A percentile compares a stretch with the other conserved stretches of the same genome.
These are phyloP conservation scores for Rhagium mordax DNA, from an alignment of 2,888 invertebrate genomes.

Conservation along the genomic window DNA sequence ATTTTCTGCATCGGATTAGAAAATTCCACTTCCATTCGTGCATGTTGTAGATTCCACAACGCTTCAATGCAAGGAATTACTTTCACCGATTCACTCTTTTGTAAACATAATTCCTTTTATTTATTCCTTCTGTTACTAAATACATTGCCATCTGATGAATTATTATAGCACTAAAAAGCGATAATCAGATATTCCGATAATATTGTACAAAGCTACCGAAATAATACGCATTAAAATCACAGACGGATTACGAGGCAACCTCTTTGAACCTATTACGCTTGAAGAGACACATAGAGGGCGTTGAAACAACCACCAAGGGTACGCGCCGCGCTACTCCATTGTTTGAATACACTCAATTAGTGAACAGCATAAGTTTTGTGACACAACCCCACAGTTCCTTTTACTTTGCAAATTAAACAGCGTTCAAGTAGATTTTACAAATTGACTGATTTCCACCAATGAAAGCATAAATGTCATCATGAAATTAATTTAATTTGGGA, in stretches of 20 bases:
- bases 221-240: slow-evolving; percentile 70
- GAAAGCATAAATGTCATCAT: not conserved
- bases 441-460: slow-evolving; percentile 27
- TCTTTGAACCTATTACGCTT: slow-evolving; percentile 69
- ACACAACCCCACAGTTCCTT: slow-evolving; percentile 40
- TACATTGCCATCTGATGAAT: slow-evolving; percentile 52
- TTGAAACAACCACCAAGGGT: slow-evolving; percentile 63
- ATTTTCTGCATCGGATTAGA: too few species aligned
- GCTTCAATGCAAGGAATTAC: not conserved
- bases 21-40: too few species aligned
- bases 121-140: slow-evolving; percentile 50
- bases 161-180: slow-evolving; percentile 60
- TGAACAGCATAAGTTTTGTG: slow-evolving; percentile 60
- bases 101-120: slow-evolving; percentile 36
- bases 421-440: slow-evolving; percentile 37
- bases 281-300: slow-evolving; percentile 62
- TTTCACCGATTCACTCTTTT: not conserved
- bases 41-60: not conserved
- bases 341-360: slow-evolving; percentile 70
- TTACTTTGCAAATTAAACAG: slow-evolving; percentile 40
- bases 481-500: not conserved
- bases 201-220: slow-evolving; percentile 65
- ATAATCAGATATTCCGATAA: slow-evolving; percentile 65
- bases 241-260: slow-evolving; percentile 65
- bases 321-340: slow-evolving; percentile 62